These are phyloP conservation scores for Acronicta alni DNA, from an alignment of 2,888 invertebrate species.

Conservation along the genomic window DNA sequence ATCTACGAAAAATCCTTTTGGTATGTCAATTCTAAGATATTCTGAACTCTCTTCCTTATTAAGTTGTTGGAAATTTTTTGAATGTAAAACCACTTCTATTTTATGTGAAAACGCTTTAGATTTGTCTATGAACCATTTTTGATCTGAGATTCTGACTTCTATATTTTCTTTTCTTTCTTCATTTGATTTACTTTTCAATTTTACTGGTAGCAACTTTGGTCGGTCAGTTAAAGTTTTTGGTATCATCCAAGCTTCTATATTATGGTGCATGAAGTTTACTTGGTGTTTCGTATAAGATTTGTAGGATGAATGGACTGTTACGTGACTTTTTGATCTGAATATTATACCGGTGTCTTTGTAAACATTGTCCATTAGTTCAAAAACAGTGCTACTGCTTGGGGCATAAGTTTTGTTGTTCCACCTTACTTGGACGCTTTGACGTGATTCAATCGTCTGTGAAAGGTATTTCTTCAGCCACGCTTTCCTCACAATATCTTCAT, in stretches of 20 bases:
- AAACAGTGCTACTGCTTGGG: slow-evolving; percentile 77
- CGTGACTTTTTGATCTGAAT: slow-evolving; percentile 72
- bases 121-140: slow-evolving; percentile 75
- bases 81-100: slow-evolving; percentile 74
- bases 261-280: slow-evolving; percentile 69
- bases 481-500: slow-evolving; percentile 64
- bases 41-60: slow-evolving; percentile 67
- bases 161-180: slow-evolving; percentile 57
- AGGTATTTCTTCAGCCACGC: slow-evolving; percentile 74
- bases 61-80: slow-evolving; percentile 62
- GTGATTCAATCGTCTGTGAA: slow-evolving; percentile 67
- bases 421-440: slow-evolving; percentile 73
- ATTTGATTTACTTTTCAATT: slow-evolving; percentile 38
- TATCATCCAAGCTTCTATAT: slow-evolving; percentile 82
- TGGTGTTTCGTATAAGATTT: slow-evolving; percentile 60
- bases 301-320: slow-evolving; percentile 62
- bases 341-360: slow-evolving; percentile 70
- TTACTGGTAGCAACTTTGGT: slow-evolving; percentile 43
- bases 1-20: slow-evolving; percentile 75
- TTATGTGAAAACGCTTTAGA: slow-evolving; percentile 74
- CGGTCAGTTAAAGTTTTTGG: slow-evolving; percentile 67
- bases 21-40: slow-evolving; percentile 77
- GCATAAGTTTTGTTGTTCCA: slow-evolving; percentile 78
- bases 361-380: slow-evolving; percentile 74
- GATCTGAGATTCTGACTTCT: slow-evolving; percentile 65